Conservation (phyloP, 2,888 invertebrate species). For the Linnaemya vulpina region DNA sequence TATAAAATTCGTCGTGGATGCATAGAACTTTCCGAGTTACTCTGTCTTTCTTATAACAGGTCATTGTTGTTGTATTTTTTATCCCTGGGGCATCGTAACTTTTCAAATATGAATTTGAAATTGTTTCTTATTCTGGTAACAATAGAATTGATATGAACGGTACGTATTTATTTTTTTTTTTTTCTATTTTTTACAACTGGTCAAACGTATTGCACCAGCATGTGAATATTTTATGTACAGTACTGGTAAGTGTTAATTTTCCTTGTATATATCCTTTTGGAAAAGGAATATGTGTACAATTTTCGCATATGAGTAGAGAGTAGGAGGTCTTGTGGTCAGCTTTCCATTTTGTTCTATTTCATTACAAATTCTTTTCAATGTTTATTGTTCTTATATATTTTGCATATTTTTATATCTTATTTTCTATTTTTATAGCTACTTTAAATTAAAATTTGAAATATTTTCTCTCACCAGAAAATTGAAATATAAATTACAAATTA, state of each 20-base stretch:
- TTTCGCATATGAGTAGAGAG: slow-evolving; percentile 19
- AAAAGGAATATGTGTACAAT: neutral
- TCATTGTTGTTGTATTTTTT: slow-evolving; percentile 58
- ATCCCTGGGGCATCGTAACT: slow-evolving; percentile 82
- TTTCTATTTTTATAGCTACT: slow-evolving; percentile 44
- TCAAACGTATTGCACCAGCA: slow-evolving; percentile 13
- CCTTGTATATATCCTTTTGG: slow-evolving; percentile 25
- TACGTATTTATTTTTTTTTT: neutral
- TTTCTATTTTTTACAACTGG: slow-evolving; percentile 32
- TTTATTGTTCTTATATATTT: slow-evolving; percentile 45
- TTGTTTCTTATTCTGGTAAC: slow-evolving; percentile 76
- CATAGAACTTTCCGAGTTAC: neutral
- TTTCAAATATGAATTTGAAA: slow-evolving; percentile 83
- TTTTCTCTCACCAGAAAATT: slow-evolving; percentile 24
- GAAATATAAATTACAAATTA: slow-evolving; percentile 51
- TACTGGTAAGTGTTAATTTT: slow-evolving; percentile 33
- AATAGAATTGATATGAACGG: slow-evolving; percentile 25
- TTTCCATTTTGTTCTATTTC: slow-evolving; percentile 51
- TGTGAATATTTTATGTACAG: slow-evolving; percentile 10
- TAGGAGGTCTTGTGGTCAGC: slow-evolving; percentile 64
- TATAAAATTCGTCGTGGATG: neutral
- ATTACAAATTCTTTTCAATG: slow-evolving; percentile 66
- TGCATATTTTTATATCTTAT: neutral
- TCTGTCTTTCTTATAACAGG: slow-evolving; percentile 52
- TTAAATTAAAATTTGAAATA: slow-evolving; percentile 67